Evolutionary conservation across 1,140 invertebrate genomes (phyloP).

Genomic region (Myzus persicae): DNA sequence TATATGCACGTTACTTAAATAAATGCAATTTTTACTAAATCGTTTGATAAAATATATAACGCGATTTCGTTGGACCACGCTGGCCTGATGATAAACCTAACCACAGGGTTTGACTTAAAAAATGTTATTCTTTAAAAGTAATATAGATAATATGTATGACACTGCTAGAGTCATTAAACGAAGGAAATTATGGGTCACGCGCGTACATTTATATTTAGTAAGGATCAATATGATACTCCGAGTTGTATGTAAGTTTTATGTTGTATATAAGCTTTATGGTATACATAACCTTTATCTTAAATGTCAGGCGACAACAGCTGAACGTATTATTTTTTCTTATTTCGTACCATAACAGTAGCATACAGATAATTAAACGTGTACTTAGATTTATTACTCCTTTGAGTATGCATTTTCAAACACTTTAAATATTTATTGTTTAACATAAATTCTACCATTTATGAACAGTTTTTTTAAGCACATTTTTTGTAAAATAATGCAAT

Average conservation of each 20-base stretch:
- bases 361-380: not conserved
- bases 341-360: not conserved
- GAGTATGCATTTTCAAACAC: not conserved
- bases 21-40: not conserved
- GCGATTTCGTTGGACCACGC: not conserved
- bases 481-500: not conserved
- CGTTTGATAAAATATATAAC: not conserved
- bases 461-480: too few relatives aligned
- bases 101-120: not conserved
- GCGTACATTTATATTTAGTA: not conserved
- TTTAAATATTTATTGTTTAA: not conserved
- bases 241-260: slow-evolving; percentile 13
- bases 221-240: slow-evolving; percentile 23
- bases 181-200: not conserved
- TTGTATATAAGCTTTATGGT: slow-evolving; percentile 37
- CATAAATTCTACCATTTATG: not conserved
- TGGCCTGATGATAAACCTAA: not conserved
- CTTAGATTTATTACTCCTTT: not conserved
- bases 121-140: not conserved
- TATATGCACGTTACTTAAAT: too few relatives aligned
- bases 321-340: not conserved
- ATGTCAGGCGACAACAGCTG: slow-evolving; percentile 41
- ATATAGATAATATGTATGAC: not conserved
- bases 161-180: not conserved
- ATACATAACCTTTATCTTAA: slow-evolving; percentile 54